A percentile compares a stretch with the other conserved stretches of the same genome.
These are phyloP conservation scores for Drosophila phalerata DNA, from an alignment of 2,888 invertebrate genomes.

Conservation along the genomic window DNA sequence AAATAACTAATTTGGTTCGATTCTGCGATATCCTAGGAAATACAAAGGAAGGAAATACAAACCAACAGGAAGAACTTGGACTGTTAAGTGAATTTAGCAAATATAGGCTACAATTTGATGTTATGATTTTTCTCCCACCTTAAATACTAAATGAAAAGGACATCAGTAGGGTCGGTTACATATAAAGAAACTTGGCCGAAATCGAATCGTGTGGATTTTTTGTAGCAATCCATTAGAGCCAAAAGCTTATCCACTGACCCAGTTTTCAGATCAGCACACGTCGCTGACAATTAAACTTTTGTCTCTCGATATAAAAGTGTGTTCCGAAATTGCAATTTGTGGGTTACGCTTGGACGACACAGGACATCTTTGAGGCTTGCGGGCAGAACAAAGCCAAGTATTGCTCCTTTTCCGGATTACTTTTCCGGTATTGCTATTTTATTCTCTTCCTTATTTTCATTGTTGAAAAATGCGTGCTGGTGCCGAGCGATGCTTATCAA, in stretches of 20 bases:
- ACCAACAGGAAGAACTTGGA: no score
- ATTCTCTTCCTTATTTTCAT: conserved; percentile 7
- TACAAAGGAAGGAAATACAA: no score
- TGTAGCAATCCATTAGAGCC: conserved; percentile 22
- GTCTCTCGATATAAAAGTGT: conserved; percentile 19
- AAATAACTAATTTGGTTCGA: no score
- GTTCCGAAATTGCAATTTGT: conserved; percentile 30
- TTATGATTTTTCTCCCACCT: no score
- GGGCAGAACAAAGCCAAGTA: conserved; percentile 33
- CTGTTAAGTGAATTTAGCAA: no score
- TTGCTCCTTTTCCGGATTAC: conserved; percentile 14
- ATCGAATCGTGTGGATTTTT: no score
- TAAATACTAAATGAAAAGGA: no score
- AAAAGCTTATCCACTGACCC: conserved; percentile 13
- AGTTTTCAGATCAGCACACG: conserved; percentile 37
- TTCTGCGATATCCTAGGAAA: no score
- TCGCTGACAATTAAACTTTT: conserved; percentile 45
- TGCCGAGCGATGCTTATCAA: conserved; percentile 57
- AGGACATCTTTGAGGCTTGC: conserved; percentile 20
- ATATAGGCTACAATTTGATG: no score
- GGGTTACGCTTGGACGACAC: conserved; percentile 37
- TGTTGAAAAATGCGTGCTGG: conserved; percentile 46
- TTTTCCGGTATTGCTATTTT: conserved; percentile 4
- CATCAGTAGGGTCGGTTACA: no score
- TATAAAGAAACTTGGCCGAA: no score